Conservation (phyloP, 1,140 invertebrate species). For the Diorhabda sublineata region DNA sequence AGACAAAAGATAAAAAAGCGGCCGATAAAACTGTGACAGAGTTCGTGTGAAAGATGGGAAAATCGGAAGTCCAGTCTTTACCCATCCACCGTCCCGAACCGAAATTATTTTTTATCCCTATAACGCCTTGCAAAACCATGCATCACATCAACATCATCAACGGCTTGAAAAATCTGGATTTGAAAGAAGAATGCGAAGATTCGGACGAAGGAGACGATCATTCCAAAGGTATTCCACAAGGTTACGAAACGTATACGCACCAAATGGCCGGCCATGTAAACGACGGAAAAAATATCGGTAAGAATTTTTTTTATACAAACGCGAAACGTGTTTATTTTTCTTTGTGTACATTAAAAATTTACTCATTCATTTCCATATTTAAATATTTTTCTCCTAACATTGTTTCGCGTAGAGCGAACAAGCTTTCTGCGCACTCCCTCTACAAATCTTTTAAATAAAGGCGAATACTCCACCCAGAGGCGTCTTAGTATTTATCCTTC, state of each 20-base stretch:
- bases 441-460: no score
- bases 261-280: constrained; percentile 69
- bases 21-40: constrained; percentile 1
- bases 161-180: constrained; percentile 12
- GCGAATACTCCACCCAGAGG: no score
- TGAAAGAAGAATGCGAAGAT: constrained; percentile 5
- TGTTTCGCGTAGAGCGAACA: no score
- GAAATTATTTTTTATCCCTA: constrained; percentile 19
- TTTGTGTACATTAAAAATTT: not conserved
- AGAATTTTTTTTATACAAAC: not conserved
- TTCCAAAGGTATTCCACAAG: constrained; percentile 27
- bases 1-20: not conserved
- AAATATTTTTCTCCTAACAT: no score
- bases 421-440: no score
- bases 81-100: constrained; percentile 31
- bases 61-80: constrained; percentile 37
- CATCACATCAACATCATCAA: constrained; percentile 22
- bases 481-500: no score
- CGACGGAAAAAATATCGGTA: constrained; percentile 45
- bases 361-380: no score
- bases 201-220: constrained; percentile 24
- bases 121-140: constrained; percentile 22
- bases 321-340: not conserved
- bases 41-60: constrained; percentile 26
- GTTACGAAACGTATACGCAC: constrained; percentile 48